Evolutionary conservation across 2,888 invertebrate genomes (phyloP).

Genomic region (Dione juno): DNA sequence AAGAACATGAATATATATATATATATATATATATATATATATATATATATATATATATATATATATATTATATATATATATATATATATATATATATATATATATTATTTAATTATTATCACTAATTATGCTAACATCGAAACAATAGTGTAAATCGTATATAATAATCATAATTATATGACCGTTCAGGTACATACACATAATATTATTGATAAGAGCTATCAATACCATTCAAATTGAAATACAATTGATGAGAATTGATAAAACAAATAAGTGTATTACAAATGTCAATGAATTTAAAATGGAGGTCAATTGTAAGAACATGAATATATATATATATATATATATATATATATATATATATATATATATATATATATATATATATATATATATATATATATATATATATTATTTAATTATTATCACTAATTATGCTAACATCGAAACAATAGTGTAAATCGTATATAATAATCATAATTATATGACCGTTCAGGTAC

Average conservation of each 20-base stretch:
- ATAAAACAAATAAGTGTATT: neutral
- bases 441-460: neutral
- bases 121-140: neutral
- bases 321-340: too few relatives aligned
- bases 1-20: too few relatives aligned
- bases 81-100: too few relatives aligned
- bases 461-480: neutral
- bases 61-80: too few relatives aligned
- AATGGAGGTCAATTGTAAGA: neutral
- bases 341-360: too few relatives aligned
- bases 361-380: too few relatives aligned
- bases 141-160: neutral
- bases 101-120: too few relatives aligned
- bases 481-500: neutral
- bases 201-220: conserved; percentile 6
- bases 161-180: neutral
- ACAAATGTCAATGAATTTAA: neutral
- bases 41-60: too few relatives aligned
- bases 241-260: neutral
- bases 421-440: neutral
- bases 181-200: neutral
- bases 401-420: too few relatives aligned
- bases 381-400: too few relatives aligned
- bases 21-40: too few relatives aligned
- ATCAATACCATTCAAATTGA: conserved; percentile 9